Evolutionary conservation across 2,113 vertebrate genomes (phyloP).

Genomic region (Heterotis niloticus): DNA sequence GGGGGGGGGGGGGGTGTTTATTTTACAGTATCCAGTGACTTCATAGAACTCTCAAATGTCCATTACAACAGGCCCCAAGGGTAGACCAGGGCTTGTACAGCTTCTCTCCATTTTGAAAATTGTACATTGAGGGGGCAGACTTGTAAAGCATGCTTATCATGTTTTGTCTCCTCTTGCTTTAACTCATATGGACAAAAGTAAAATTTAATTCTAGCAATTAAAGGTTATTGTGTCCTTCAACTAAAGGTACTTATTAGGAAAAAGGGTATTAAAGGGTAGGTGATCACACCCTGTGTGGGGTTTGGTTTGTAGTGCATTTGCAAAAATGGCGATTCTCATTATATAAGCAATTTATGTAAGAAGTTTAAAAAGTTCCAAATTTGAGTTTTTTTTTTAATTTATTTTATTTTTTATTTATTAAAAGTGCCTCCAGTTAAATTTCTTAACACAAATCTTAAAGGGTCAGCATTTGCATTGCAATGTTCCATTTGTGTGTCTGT

Average conservation of each 20-base stretch:
- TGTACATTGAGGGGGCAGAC: constrained; percentile 28
- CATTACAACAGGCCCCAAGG: constrained; percentile 28
- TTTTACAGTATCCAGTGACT: not conserved
- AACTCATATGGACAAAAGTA: constrained; percentile 38
- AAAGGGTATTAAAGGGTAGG: constrained; percentile 16
- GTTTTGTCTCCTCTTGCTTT: constrained; percentile 31
- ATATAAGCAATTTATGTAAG: constrained; percentile 53
- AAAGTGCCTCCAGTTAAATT: constrained; percentile 72
- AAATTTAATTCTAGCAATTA: not conserved
- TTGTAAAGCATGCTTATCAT: constrained; percentile 37
- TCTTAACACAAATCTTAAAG: constrained; percentile 54
- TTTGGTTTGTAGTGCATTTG: constrained; percentile 28
- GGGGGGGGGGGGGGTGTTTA: constrained; percentile 5
- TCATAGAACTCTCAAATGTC: constrained; percentile 30
- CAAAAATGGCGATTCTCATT: constrained; percentile 34
- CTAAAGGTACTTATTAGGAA: not conserved
- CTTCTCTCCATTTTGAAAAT: constrained; percentile 22
- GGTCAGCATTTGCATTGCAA: constrained; percentile 39
- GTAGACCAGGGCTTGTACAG: constrained; percentile 13
- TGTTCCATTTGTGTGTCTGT: constrained; percentile 31
- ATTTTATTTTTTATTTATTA: constrained; percentile 47
- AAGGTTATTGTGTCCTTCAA: constrained; percentile 31
- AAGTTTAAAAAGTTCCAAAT: not conserved
- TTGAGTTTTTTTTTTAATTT: too few relatives aligned
- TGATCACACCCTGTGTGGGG: constrained; percentile 34